A percentile compares a stretch with the other conserved stretches of the same genome.
These are phyloP conservation scores for Diphyllodes magnificus DNA, from an alignment of 2,113 vertebrate genomes.

Conservation along the genomic window DNA sequence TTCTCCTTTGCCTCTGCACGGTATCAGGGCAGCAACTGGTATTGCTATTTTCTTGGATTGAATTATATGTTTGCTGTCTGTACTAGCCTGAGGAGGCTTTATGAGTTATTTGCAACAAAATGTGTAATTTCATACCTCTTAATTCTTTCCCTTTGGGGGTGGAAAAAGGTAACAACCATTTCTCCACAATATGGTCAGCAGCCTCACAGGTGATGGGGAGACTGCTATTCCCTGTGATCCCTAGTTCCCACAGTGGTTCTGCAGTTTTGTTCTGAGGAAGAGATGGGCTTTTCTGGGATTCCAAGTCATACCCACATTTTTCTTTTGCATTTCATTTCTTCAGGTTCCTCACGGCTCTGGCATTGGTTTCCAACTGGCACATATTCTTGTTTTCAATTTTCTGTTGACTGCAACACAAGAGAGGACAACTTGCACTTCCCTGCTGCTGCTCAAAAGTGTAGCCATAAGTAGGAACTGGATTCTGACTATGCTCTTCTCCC, in stretches of 20 bases:
- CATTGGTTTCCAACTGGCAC: neutral
- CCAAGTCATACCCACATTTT: neutral
- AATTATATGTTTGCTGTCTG: neutral
- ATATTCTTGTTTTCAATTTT: neutral
- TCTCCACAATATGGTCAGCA: neutral
- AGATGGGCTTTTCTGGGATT: neutral
- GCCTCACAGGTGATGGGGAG: neutral
- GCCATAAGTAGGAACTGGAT: neutral
- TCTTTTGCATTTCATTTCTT: neutral
- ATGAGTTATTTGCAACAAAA: neutral
- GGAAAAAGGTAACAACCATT: neutral
- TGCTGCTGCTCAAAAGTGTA: neutral
- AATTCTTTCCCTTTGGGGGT: neutral
- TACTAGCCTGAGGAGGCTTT: constrained; percentile 12
- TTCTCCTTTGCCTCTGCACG: neutral
- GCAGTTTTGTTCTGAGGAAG: neutral
- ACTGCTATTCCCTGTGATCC: neutral
- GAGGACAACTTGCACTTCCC: neutral
- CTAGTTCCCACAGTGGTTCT: neutral
- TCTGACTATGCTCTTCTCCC: neutral
- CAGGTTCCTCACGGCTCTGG: neutral
- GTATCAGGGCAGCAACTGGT: neutral
- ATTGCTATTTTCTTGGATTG: neutral
- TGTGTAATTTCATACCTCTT: neutral
- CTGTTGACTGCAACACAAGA: neutral